phyloP scores from a whole-genome alignment of 2,888 invertebrate species.

The Galeopsomyia nigrocyanea region DNA sequence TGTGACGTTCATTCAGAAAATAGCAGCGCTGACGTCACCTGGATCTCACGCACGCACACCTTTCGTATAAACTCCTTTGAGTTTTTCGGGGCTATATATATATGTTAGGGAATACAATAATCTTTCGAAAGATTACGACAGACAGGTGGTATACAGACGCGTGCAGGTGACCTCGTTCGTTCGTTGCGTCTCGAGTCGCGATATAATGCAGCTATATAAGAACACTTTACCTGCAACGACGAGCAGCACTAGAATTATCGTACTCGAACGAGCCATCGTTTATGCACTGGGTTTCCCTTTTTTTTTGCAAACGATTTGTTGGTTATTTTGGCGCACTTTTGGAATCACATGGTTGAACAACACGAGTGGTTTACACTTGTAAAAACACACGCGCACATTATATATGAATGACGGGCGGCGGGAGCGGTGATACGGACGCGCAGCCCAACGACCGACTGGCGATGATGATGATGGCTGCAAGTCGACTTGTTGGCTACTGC shows the following conservation, averaged over 20 bases:
- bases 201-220: no score
- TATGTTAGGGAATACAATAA: no score
- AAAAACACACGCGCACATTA: no score
- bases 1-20: conserved; percentile 26
- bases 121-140: no score
- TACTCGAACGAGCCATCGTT: conserved; percentile 7
- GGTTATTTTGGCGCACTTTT: no score
- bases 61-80: no score
- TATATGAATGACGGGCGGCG: no score
- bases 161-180: neutral
- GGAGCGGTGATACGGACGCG: conserved; percentile 4
- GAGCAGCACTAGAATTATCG: conserved; percentile 20
- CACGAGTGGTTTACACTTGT: no score
- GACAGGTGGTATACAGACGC: neutral
- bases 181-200: conserved; percentile 2
- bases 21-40: conserved; percentile 6
- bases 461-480: no score
- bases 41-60: neutral
- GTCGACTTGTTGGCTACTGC: neutral
- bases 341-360: conserved; percentile 21
- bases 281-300: neutral
- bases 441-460: neutral
- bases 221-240: neutral
- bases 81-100: no score
- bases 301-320: neutral